These are phyloP conservation scores for Drosophila nigritarsus DNA, from an alignment of 2,888 invertebrate species.

Conservation along the genomic window DNA sequence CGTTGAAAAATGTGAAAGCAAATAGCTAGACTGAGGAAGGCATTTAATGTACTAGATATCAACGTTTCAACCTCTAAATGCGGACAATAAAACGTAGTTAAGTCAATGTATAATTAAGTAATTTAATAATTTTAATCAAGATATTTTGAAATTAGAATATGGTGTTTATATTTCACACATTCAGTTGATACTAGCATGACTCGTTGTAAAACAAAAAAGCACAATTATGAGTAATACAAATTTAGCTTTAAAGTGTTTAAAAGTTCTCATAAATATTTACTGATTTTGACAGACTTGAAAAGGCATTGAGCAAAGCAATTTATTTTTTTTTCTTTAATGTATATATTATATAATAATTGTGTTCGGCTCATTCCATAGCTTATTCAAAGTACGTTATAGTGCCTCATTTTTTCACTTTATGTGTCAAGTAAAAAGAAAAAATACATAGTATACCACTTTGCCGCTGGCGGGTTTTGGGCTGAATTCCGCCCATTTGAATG, in stretches of 20 bases:
- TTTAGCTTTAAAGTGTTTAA: background rate
- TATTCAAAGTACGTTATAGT: background rate
- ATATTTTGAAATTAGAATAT: background rate
- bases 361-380: background rate
- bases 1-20: no score
- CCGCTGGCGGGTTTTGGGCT: background rate
- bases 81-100: background rate
- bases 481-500: conserved; percentile 17
- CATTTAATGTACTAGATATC: background rate
- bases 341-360: background rate
- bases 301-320: background rate
- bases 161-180: background rate
- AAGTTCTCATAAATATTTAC: conserved; percentile 1
- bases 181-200: background rate
- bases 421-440: background rate
- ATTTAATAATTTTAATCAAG: background rate
- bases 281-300: background rate
- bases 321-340: background rate
- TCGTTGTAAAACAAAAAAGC: background rate
- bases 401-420: conserved; percentile 6
- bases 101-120: background rate
- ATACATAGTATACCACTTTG: conserved; percentile 7
- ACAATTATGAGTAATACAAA: background rate
- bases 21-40: background rate
- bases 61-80: no score